Percentiles rank a stretch among this genome's conserved stretches.
Evolutionary conservation across 2,113 vertebrate species (phyloP).

Genomic region (Cyrtonyx montezumae): DNA sequence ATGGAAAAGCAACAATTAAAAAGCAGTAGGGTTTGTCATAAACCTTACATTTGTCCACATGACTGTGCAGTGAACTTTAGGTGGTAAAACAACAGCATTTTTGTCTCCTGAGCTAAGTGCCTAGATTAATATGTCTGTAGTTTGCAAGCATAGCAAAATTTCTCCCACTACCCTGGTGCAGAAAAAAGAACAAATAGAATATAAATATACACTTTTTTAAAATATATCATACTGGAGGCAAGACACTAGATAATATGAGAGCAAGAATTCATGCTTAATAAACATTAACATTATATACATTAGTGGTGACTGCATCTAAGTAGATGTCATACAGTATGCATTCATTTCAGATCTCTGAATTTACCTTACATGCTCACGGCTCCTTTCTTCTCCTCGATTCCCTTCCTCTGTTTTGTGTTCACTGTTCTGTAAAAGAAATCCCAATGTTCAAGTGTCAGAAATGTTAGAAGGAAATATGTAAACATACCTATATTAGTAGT

Average conservation of each 20-base stretch:
- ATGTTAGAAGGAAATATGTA: neutral
- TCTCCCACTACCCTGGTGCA: neutral
- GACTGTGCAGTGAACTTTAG: neutral
- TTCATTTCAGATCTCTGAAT: neutral
- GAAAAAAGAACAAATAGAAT: neutral
- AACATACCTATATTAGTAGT: neutral
- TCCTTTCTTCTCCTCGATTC: slow-evolving; percentile 32
- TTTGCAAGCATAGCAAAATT: neutral
- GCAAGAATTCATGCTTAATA: neutral
- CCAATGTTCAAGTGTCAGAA: neutral
- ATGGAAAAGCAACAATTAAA: neutral
- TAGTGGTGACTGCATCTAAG: neutral
- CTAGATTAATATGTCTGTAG: neutral
- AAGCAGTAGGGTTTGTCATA: neutral
- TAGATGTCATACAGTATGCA: neutral
- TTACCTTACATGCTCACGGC: slow-evolving; percentile 19
- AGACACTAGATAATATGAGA: neutral
- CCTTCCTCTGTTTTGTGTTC: slow-evolving; percentile 29
- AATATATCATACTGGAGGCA: neutral
- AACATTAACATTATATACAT: too few species aligned
- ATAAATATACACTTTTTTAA: neutral
- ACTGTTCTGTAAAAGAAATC: slow-evolving; percentile 41
- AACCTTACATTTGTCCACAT: accelerated
- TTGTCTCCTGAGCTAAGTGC: neutral
- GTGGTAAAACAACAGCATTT: neutral